Evolutionary conservation across 2,113 vertebrate species (phyloP).

Genomic region (Mugil cephalus): DNA sequence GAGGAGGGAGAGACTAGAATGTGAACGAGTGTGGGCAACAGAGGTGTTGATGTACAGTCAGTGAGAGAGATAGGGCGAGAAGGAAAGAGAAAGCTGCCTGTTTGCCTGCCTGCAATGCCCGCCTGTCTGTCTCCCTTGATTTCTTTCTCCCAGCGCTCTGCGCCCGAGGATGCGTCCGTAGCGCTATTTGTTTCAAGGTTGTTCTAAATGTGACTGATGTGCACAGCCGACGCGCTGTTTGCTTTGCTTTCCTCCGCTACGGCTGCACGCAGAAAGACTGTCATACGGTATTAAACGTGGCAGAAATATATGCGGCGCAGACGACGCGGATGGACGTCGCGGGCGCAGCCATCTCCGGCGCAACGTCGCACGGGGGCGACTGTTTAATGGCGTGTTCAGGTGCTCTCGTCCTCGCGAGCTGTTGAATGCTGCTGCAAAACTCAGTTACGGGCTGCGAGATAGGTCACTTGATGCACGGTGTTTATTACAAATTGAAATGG

Average conservation of each 20-base stretch:
- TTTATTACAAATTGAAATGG: constrained; percentile 74
- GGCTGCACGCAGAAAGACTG: constrained; percentile 61
- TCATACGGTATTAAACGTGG: constrained; percentile 59
- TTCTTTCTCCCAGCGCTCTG: constrained; percentile 62
- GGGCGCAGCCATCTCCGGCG: constrained; percentile 40
- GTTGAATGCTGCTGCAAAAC: constrained; percentile 52
- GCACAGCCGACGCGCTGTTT: constrained; percentile 61
- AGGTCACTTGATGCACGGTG: constrained; percentile 60
- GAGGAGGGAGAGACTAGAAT: constrained; percentile 66
- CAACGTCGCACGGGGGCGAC: constrained; percentile 42
- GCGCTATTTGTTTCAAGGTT: constrained; percentile 77
- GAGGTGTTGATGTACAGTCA: constrained; percentile 73
- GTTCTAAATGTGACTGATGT: constrained; percentile 82
- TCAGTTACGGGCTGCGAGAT: constrained; percentile 44
- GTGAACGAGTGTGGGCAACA: constrained; percentile 71
- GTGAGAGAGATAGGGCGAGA: constrained; percentile 54
- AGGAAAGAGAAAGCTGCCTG: constrained; percentile 65
- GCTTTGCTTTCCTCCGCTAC: constrained; percentile 64
- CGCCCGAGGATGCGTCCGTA: constrained; percentile 63
- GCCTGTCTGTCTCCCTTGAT: constrained; percentile 70
- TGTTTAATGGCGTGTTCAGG: constrained; percentile 44
- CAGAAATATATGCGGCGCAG: constrained; percentile 52
- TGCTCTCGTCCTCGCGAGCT: constrained; percentile 55
- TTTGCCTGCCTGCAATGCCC: constrained; percentile 55
- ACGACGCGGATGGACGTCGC: constrained; percentile 52